These are phyloP conservation scores for Cheilosia impressa DNA, from an alignment of 2,888 invertebrate species.

Conservation along the genomic window DNA sequence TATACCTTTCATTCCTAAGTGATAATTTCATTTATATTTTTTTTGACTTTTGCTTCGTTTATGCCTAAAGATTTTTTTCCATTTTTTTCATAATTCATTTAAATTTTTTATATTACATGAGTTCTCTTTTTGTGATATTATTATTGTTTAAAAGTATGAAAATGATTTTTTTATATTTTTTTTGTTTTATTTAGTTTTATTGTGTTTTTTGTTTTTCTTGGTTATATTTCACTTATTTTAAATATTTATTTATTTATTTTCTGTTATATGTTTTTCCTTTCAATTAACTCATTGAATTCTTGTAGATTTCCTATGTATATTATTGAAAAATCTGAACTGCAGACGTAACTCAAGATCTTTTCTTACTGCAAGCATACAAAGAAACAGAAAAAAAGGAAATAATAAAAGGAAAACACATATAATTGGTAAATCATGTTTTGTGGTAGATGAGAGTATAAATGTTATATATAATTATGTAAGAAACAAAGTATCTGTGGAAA, in stretches of 20 bases:
- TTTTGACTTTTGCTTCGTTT: constrained; percentile 70
- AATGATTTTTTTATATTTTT: constrained; percentile 31
- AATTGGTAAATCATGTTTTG: constrained; percentile 49
- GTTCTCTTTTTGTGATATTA: constrained; percentile 40
- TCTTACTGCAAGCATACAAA: constrained; percentile 89
- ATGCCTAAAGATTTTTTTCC: constrained; percentile 55
- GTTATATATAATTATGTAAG: constrained; percentile 42
- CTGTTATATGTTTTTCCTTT: constrained; percentile 75
- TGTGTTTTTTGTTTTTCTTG: constrained; percentile 15
- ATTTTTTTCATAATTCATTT: constrained; percentile 6
- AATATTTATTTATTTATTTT: constrained; percentile 76
- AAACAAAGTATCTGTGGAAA: constrained; percentile 65
- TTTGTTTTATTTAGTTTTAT: constrained; percentile 16
- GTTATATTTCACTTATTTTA: constrained; percentile 54
- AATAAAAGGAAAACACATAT: constrained; percentile 77
- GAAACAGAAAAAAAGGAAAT: constrained; percentile 77
- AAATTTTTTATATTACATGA: constrained; percentile 50
- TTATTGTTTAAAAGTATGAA: constrained; percentile 60
- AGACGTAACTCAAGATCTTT: constrained; percentile 98
- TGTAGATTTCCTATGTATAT: constrained; percentile 94
- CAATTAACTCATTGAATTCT: constrained; percentile 89
- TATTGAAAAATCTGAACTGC: constrained; percentile 97
- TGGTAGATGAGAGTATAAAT: constrained; percentile 40
- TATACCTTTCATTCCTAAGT: constrained; percentile 69
- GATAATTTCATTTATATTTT: constrained; percentile 54